Base-by-base conservation (phyloP, 2,113 vertebrate genomes). In the Aegotheles bennettii region DNA sequence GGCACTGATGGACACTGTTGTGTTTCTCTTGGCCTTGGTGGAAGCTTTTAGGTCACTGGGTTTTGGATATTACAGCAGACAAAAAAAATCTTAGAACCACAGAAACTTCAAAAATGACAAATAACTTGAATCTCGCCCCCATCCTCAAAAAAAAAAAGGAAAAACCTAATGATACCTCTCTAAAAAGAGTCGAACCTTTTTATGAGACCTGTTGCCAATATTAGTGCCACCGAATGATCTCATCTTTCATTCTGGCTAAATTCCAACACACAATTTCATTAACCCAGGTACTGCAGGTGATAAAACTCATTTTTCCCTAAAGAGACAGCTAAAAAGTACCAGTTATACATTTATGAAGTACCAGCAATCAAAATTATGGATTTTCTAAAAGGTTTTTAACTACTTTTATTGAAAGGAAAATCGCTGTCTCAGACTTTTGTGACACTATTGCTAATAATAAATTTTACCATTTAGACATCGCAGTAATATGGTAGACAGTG, bases 301-400 rank as follows among this genome's bases (percentile, higher is more conserved):
- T 98, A 98, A 98, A 98, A 98, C 98, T 98, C 98, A 98, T 98
- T 98, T 98, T 98, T 98, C 98, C 98, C 98, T 98, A 98, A 98
- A 98, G 98, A 98, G 98, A 98, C 98, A 98, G 98, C 98, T 98
- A 98, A 98, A 98, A 98, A 98, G 98, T 98, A 98, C 98, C 98
- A 98, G 98, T 98, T 98, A 98, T 97, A 98, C 98, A 98, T 98
- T 98, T 98, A 98, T 98, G 98, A 98, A 98, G 98, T 98, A 98
- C 98, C 97, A 98, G 98, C 98, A 98, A 98, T 98, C 98, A 98
- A 98, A 98, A 98, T 98, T 98, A 98, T 98, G 98, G 98, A 98
- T 98, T 98, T 98, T 98, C 98, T 98, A 98, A 98, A 98, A 98
- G 98, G 98, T 98, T 98, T 98, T 98, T 98, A 98, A 98, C 98